Evolutionary conservation across 2,888 invertebrate species (phyloP), one percentile per base, ranked within the genome.

Genomic region (Odontocolon sp.): DNA sequence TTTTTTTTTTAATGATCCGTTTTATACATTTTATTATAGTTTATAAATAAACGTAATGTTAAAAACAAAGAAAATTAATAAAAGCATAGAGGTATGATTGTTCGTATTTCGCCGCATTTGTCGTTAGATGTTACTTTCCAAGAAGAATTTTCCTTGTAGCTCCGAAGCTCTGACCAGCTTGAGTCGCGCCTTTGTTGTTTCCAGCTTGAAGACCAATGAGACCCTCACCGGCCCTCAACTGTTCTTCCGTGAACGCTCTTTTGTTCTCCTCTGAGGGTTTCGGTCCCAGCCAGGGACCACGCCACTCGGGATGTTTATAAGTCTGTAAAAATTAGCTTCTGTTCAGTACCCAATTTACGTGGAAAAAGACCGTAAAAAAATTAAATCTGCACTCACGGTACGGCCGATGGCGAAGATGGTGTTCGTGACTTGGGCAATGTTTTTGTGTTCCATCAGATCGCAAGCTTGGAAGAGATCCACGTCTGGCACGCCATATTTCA

Each of bases 391-490:
- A 85, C 92, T 91, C 91, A 95, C 96, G 89, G 97, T 95, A 86
- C 97, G 94, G 72, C 96, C 98, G 81, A 98, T 93, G 11, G 98
- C 96, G 86, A 96, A 96, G 85, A 98, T 95, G 59, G 97, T 96
- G 85, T 95, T 94, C 61, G 98, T 96, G 54, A 98, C 98, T 70
- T 96, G 93, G 33, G 95, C 94, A 80, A 98, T 96, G 90, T 98
- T 98, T 91, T 97, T 96, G 86, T 93, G 94, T 89, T 98, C 98
- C 93, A 96, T 97, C 26, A 98, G 92, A 87, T 98, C 98, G 0
- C 97, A 96, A 0, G 98, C 96, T 91, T 97, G 97, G 92, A 98
- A 98, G 8, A 96, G 92, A 88, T 98, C 98, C 0, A 94, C 94
- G 82, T 96, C 96, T 3, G 96, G 94, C 0, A 98, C 96, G 61